Evolutionary conservation across 2,888 invertebrate genomes (phyloP), one percentile per base, ranked within the genome.

Genomic region (Gortyna flavago): DNA sequence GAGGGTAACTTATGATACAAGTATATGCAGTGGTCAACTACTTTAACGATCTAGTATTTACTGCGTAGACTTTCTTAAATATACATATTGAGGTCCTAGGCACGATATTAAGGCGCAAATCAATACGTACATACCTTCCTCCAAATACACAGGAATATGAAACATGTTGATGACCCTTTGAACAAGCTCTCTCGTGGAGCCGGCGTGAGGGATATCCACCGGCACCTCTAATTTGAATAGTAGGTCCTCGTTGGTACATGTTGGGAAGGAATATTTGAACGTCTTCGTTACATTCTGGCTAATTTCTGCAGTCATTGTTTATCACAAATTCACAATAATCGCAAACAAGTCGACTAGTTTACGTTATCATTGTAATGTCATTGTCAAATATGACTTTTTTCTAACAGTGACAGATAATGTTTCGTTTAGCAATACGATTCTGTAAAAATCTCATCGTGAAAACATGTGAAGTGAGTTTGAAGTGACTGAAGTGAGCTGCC

Each of bases 71-170:
- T 9, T 21, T 4, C 32, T 9, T 35, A 13, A 13, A 38, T 2
- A 18, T 67, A 61, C 21, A 62, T 35, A 2, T 25, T 44, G 2
- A 25, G 16, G 13, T 18, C 57, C 4, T 44, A 61, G 25, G 7
- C 6, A 51, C 13, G 9, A 54, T 64, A 38, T 54, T 2, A 65
- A 21, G 32, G 35, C 38, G 3, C 16, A 16, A 41, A 67, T 3
- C 7, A 51, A 0, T 48, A 41, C 11, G 41, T 41, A 70, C 32
- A 88, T 93, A 97, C 98, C 97, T 84, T 97, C 96, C 92, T 98
- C 97, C 72, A 98, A 94, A 90, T 97, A 98, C 80, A 97, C 97
- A 0, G 98, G 98, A 71, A 98, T 95, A 89, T 97, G 97, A 89
- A 98, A 98, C 88, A 97, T 97, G 69, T 97, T 96, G 86, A 98